Base-by-base conservation (phyloP, 1,140 invertebrate species). In the Drosophila persimilis region DNA sequence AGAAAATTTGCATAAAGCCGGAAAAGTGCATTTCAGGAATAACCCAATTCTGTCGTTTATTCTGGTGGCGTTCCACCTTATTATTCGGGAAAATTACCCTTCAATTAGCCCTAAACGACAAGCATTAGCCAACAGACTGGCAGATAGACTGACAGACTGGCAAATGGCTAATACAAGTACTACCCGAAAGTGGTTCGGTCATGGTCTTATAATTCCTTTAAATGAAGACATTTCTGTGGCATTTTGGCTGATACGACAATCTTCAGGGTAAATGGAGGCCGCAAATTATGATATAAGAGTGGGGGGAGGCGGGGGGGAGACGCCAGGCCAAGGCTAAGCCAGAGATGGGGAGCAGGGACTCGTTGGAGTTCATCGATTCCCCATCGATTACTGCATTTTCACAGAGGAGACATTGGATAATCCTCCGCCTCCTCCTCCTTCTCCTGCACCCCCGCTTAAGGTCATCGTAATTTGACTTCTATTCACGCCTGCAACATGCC, bases 381-480 rank as follows among this genome's bases (percentile, higher is more conserved):
- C 35, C 35, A 13, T 4, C 35, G 11, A 39, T 11, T 35, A 35
- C 31, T 35, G 29, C 29, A 31, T 31, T 11, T 35, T 9, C 31
- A 35, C 9, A 11, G 31, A 35, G 9, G 31, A 35, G 31, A 35
- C 13, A 13, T 39, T 39, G 11, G 35, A 1, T 13, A 39, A 39
- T 39, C 35, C 9, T 9, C 11, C 11, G n/a, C n/a, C n/a, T 3
- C 3, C 11, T 2, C 2, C 9, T 20, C 20, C 35, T 3, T 11
- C 11, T 39, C 11, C 35, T 4, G 20, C 3, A 4, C 3, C 11
- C 11, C 11, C 11, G 0, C 11, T 20, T 69, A 69, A 69, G 65
- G 65, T 69, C 63, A 69, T 48, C 51, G 63, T 50, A 69, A 69
- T 69, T 69, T 69, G 65, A 69, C 65, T 69, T 69, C 65, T 69